These are phyloP conservation scores for Silurus glanis DNA, from an alignment of 2,113 vertebrate species.

Conservation along the genomic window DNA sequence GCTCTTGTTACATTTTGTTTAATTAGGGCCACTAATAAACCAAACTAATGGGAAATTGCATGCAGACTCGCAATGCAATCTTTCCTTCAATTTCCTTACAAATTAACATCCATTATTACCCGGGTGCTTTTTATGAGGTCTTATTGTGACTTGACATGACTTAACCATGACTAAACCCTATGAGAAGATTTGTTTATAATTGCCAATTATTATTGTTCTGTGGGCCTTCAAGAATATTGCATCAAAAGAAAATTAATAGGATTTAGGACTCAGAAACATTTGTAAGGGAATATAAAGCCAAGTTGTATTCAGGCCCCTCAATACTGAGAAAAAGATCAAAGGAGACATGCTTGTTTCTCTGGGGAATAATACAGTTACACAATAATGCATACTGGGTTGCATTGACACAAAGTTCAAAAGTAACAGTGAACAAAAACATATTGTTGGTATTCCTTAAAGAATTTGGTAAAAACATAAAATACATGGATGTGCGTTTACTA, in stretches of 20 bases:
- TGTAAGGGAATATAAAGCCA: background rate
- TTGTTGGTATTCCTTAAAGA: background rate
- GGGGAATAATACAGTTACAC: background rate
- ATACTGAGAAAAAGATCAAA: background rate
- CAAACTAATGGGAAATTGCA: constrained; percentile 56
- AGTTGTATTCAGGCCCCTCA: background rate
- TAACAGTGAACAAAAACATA: background rate
- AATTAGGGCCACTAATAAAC: constrained; percentile 60
- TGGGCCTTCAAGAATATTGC: constrained; percentile 4
- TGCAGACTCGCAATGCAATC: constrained; percentile 33
- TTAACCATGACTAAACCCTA: constrained; percentile 50
- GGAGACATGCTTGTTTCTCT: background rate
- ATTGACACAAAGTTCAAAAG: background rate
- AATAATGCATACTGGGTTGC: background rate
- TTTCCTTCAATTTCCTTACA: constrained; percentile 50
- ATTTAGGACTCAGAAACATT: background rate
- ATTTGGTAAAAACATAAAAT: background rate
- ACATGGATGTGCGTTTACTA: background rate
- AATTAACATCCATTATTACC: constrained; percentile 57
- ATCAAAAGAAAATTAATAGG: background rate
- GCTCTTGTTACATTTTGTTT: constrained; percentile 52
- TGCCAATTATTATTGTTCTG: constrained; percentile 42
- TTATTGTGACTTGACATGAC: constrained; percentile 50
- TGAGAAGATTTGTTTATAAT: constrained; percentile 50
- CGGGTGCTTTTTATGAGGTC: constrained; percentile 37